Evolutionary conservation across 2,888 invertebrate species (phyloP).

Genomic region (Pollenia angustigena): DNA sequence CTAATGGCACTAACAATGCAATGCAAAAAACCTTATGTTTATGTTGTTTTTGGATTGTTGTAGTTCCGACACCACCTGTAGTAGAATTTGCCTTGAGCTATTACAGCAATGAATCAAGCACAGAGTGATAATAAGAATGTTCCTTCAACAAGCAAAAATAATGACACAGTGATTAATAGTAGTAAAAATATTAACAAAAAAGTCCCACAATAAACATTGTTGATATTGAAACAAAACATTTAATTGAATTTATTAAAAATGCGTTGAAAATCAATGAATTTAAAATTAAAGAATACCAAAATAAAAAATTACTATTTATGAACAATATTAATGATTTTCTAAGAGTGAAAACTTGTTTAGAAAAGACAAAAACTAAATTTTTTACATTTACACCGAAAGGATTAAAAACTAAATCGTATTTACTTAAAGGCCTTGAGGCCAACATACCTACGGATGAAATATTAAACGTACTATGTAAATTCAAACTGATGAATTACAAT

Average conservation of each 20-base stretch:
- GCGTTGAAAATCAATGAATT: background rate
- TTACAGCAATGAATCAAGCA: constrained; percentile 1
- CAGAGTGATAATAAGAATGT: background rate
- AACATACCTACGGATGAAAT: constrained; percentile 24
- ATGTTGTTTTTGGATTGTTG: too few species aligned
- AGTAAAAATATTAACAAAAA: constrained; percentile 1
- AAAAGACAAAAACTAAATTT: constrained; percentile 35
- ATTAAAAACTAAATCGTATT: background rate
- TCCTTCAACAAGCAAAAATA: background rate
- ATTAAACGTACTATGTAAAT: constrained; percentile 11
- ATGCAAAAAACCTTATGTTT: too few species aligned
- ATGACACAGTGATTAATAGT: background rate
- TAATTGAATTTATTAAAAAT: constrained; percentile 2
- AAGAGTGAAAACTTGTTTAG: background rate
- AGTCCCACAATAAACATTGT: background rate
- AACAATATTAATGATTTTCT: background rate
- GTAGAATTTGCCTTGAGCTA: too few species aligned
- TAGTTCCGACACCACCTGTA: too few species aligned
- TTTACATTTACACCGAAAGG: constrained; percentile 34
- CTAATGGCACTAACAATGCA: too few species aligned
- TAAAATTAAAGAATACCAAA: background rate
- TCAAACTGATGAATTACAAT: constrained; percentile 13
- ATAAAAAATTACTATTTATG: constrained; percentile 1
- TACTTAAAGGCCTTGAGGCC: constrained; percentile 10
- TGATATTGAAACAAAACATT: constrained; percentile 13